Conservation (phyloP, 1,140 invertebrate genomes). For the Proales similis region DNA sequence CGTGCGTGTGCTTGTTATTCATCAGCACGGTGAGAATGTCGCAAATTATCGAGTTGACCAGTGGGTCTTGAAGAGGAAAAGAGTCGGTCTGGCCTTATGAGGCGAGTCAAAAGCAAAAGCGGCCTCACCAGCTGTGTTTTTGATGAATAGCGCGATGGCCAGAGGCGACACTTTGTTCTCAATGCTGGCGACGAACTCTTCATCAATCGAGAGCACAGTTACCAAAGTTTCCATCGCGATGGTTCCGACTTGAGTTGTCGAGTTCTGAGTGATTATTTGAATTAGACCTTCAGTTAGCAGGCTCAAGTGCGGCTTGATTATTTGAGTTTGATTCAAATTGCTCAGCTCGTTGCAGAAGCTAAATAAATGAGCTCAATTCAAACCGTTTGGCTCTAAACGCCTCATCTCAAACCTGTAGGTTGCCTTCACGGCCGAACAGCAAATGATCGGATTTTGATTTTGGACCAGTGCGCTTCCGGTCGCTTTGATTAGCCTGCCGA, state of each 20-base stretch:
- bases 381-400: background rate
- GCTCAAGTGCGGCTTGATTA: slow-evolving; percentile 47
- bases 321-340: slow-evolving; percentile 27
- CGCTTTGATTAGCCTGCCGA: slow-evolving; percentile 57
- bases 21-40: slow-evolving; percentile 64
- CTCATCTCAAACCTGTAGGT: slow-evolving; percentile 35
- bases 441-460: slow-evolving; percentile 51
- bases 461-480: slow-evolving; percentile 57
- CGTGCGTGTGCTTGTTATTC: slow-evolving; percentile 60
- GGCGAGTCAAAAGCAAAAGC: slow-evolving; percentile 8
- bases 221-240: slow-evolving; percentile 63
- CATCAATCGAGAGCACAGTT: slow-evolving; percentile 63
- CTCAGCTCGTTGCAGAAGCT: slow-evolving; percentile 10
- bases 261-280: slow-evolving; percentile 40
- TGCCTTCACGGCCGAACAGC: slow-evolving; percentile 47
- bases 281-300: slow-evolving; percentile 57
- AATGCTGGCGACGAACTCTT: slow-evolving; percentile 61
- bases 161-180: slow-evolving; percentile 65
- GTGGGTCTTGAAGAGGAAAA: slow-evolving; percentile 57
- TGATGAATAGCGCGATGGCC: slow-evolving; percentile 66
- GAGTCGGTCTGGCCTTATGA: slow-evolving; percentile 5
- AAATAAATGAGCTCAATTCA: background rate
- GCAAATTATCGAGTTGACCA: slow-evolving; percentile 60
- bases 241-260: slow-evolving; percentile 53
- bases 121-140: slow-evolving; percentile 57